Conservation (phyloP, 2,113 vertebrate species). For the Cacatua alba region DNA sequence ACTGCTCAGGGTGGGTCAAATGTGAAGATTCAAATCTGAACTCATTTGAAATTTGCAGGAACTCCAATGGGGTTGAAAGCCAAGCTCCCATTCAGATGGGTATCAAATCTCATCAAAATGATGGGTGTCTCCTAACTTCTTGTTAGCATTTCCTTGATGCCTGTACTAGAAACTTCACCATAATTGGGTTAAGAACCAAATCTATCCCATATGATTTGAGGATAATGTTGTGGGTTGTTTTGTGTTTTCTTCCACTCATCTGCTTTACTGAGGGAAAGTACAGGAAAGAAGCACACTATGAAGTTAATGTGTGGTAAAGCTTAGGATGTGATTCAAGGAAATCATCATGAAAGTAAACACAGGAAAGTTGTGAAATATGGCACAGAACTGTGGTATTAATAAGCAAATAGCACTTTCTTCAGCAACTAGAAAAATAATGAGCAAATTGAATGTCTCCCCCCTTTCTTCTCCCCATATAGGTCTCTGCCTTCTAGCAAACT, state of each 20-base stretch:
- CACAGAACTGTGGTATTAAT: constrained; percentile 17
- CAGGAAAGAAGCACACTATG: background rate
- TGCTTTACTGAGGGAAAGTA: background rate
- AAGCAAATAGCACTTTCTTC: constrained; percentile 28
- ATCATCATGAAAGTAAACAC: background rate
- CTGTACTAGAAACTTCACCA: background rate
- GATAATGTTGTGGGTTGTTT: background rate
- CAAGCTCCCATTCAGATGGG: background rate
- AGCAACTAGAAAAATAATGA: background rate
- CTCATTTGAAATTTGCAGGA: background rate
- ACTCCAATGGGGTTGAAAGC: background rate
- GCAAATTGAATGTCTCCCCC: constrained; percentile 26
- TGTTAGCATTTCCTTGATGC: background rate
- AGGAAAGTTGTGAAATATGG: background rate
- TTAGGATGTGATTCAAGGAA: background rate
- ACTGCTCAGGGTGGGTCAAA: background rate
- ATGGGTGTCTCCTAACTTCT: background rate
- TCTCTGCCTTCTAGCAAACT: constrained; percentile 41
- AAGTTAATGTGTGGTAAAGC: background rate
- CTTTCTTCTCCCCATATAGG: background rate
- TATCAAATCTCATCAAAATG: background rate
- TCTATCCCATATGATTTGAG: background rate
- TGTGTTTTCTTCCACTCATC: background rate
- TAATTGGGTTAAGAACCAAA: background rate
- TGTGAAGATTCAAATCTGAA: background rate